Percentiles rank a stretch among this genome's conserved stretches.
These are phyloP conservation scores for Xenopus borealis DNA, from an alignment of 2,113 vertebrate genomes.

Conservation along the genomic window DNA sequence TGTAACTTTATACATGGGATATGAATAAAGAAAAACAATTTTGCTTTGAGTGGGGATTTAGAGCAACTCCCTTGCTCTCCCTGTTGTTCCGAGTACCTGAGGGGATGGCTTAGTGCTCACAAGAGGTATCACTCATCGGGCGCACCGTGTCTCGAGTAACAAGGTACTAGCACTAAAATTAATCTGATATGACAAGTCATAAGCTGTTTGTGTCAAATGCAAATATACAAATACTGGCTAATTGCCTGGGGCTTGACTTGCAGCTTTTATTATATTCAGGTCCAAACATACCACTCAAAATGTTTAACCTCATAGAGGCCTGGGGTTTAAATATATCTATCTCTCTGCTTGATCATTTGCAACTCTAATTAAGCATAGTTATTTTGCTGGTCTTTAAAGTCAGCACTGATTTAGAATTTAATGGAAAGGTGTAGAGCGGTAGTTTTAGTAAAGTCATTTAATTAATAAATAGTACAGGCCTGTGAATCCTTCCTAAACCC, in stretches of 20 bases:
- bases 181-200: conserved; percentile 44
- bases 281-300: too few relatives aligned
- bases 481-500: too few relatives aligned
- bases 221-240: conserved; percentile 51
- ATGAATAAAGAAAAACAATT: neutral
- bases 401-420: too few relatives aligned
- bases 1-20: too few relatives aligned
- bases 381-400: too few relatives aligned
- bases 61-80: neutral
- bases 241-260: conserved; percentile 46
- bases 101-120: conserved; percentile 29
- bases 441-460: too few relatives aligned
- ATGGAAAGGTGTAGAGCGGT: too few relatives aligned
- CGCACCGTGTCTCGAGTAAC: conserved; percentile 36
- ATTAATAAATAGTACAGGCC: too few relatives aligned
- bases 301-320: too few relatives aligned
- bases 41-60: conserved; percentile 2
- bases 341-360: too few relatives aligned
- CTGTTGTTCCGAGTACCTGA: conserved; percentile 23
- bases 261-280: conserved; percentile 31
- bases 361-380: too few relatives aligned
- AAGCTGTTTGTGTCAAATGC: conserved; percentile 49
- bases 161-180: conserved; percentile 35
- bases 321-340: too few relatives aligned
- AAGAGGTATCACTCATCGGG: conserved; percentile 36